Evolutionary conservation across 1,140 invertebrate species (phyloP).

Genomic region (Drosophila subpulchrella): DNA sequence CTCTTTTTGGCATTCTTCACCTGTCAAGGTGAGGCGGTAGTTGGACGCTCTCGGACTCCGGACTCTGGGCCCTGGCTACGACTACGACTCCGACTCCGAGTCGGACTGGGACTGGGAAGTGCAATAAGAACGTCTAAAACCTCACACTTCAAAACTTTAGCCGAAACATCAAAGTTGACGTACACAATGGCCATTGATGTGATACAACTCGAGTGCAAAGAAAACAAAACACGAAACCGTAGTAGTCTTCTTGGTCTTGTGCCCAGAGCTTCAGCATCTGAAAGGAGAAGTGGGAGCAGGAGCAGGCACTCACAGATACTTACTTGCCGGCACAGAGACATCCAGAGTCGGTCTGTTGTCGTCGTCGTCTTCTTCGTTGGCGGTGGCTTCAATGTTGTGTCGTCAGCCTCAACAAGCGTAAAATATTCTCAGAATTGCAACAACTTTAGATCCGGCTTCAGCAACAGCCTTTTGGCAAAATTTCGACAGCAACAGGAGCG

Average conservation of each 20-base stretch:
- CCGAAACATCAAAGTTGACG: slow-evolving; percentile 83
- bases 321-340: neutral
- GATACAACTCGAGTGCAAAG: slow-evolving; percentile 82
- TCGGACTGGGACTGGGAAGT: slow-evolving; percentile 45
- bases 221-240: slow-evolving; percentile 81
- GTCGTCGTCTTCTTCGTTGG: slow-evolving; percentile 65
- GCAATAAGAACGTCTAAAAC: slow-evolving; percentile 83
- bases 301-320: slow-evolving; percentile 5
- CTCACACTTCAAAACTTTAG: slow-evolving; percentile 83
- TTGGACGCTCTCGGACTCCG: slow-evolving; percentile 43
- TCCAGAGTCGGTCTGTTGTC: slow-evolving; percentile 33
- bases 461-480: slow-evolving; percentile 64
- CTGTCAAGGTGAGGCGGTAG: slow-evolving; percentile 68
- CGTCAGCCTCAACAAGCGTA: slow-evolving; percentile 79
- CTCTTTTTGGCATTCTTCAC: slow-evolving; percentile 78
- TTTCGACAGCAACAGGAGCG: slow-evolving; percentile 60
- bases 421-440: slow-evolving; percentile 81
- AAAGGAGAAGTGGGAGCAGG: slow-evolving; percentile 21
- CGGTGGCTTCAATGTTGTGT: slow-evolving; percentile 70
- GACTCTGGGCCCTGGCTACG: slow-evolving; percentile 2
- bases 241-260: slow-evolving; percentile 48
- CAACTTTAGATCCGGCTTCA: slow-evolving; percentile 66
- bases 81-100: slow-evolving; percentile 22
- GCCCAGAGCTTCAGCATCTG: slow-evolving; percentile 32
- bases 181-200: slow-evolving; percentile 83